Base-by-base conservation (phyloP, 2,888 invertebrate genomes). In the Drosophila mimica region DNA sequence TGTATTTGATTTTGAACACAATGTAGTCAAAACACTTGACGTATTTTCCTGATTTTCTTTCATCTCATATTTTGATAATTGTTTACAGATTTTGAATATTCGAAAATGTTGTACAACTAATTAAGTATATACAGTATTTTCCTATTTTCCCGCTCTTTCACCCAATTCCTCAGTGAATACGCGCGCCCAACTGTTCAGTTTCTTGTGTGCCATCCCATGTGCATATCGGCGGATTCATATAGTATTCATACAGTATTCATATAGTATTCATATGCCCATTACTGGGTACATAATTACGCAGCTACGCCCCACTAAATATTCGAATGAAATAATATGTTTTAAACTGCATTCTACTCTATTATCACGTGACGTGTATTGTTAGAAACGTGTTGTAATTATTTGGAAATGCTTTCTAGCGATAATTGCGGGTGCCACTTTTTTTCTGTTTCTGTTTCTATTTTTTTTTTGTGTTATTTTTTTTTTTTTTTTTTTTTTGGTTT, bases 361-460 rank as follows among this genome's bases (percentile, higher is more conserved):
- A 36, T 61, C 51, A 52, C 70, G 57, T 71, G 68, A 53, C 53
- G 58, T 69, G 58, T 56, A 49, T 43, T 56, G 64, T 64, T 67
- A 62, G 63, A 77, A 85, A 82, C 75, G 83, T 80, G 88, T 70
- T 78, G 88, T 89, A 89, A 86, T 86, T 89, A 86, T 82, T 85
- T 79, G 76, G 76, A 88, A 87, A 87, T 87, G 88, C 87, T 90
- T 87, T 87, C 88, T 83, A 86, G 86, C 88, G 81, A 87, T 87
- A 87, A 87, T 87, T 87, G 87, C 77, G 76, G 86, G 83, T 89
- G 86, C 86, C 74, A 82, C 78, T 57, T 71, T 59, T 56, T 30
- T n/a, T 51, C 30, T 52, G 36, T 64, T 59, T 58, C 62, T 64
- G 70, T 73, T 66, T 28, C 46, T 36, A 4, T 30, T 48, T 40